Evolutionary conservation across 2,888 invertebrate species (phyloP).

Genomic region (Plagodis pulveraria): DNA sequence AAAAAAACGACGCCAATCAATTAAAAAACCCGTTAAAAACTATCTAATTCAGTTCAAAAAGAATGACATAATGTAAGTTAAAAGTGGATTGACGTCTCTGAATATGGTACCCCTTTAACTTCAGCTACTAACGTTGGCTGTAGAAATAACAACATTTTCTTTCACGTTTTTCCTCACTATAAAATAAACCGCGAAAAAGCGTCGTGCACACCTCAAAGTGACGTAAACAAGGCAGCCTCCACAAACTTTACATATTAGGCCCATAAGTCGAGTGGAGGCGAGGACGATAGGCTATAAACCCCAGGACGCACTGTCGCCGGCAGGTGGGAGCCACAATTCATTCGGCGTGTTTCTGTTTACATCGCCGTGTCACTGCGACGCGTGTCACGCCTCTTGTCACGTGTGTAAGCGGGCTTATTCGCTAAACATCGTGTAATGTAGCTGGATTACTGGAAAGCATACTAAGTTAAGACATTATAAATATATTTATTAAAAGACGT

Average conservation of each 20-base stretch:
- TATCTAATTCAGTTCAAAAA: no score
- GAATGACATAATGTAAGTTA: no score
- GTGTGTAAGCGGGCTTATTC: conserved; percentile 17
- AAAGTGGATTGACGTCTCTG: no score
- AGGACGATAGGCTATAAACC: conserved; percentile 42
- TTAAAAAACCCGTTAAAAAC: no score
- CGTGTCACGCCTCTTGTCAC: conserved; percentile 7
- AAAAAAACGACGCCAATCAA: no score
- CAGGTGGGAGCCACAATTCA: conserved; percentile 36
- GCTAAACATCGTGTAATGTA: conserved; percentile 13
- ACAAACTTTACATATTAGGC: conserved; percentile 31
- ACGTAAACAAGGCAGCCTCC: conserved; percentile 18
- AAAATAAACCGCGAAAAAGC: conserved; percentile 4
- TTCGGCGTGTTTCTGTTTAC: conserved; percentile 24
- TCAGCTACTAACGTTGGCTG: no score
- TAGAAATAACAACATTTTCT: background rate
- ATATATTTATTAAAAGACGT: no score
- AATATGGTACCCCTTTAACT: no score
- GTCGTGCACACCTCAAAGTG: conserved; percentile 12
- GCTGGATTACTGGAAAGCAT: background rate
- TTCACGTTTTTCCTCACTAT: background rate
- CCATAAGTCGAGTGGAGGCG: conserved; percentile 30
- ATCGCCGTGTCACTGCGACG: conserved; percentile 12
- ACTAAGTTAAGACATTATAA: no score
- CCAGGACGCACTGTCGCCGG: conserved; percentile 37